These are phyloP conservation scores for Rhopalosiphum padi DNA, from an alignment of 1,140 invertebrate genomes.

Conservation along the genomic window DNA sequence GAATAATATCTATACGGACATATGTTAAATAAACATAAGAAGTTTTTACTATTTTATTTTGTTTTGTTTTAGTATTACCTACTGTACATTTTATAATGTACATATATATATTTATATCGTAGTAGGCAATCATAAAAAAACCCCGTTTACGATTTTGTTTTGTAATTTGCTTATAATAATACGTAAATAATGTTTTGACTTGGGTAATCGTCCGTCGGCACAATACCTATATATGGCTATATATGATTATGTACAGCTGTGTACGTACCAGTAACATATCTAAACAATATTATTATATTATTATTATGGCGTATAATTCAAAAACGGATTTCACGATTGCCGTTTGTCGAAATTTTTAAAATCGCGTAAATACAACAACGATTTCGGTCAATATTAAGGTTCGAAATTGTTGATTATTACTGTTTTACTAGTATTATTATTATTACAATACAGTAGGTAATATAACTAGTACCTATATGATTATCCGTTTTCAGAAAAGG, in stretches of 20 bases:
- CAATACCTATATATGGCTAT: not conserved
- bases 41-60: not conserved
- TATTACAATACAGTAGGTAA: too few species aligned
- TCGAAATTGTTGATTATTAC: not conserved
- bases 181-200: not conserved
- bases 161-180: not conserved
- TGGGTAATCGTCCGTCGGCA: not conserved
- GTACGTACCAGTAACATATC: too few species aligned
- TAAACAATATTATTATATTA: not conserved
- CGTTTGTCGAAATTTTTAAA: not conserved
- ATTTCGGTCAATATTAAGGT: not conserved
- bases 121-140: not conserved
- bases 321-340: not conserved
- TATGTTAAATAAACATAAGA: not conserved
- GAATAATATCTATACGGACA: not conserved
- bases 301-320: not conserved
- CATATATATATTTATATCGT: not conserved
- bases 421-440: too few species aligned
- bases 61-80: not conserved
- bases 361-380: not conserved
- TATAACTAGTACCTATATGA: too few species aligned
- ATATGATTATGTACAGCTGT: not conserved
- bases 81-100: not conserved
- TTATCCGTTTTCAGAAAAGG: too few species aligned
- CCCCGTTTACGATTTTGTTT: not conserved